These are phyloP conservation scores for Nycticorax nycticorax DNA, from an alignment of 2,113 vertebrate genomes.

Conservation along the genomic window DNA sequence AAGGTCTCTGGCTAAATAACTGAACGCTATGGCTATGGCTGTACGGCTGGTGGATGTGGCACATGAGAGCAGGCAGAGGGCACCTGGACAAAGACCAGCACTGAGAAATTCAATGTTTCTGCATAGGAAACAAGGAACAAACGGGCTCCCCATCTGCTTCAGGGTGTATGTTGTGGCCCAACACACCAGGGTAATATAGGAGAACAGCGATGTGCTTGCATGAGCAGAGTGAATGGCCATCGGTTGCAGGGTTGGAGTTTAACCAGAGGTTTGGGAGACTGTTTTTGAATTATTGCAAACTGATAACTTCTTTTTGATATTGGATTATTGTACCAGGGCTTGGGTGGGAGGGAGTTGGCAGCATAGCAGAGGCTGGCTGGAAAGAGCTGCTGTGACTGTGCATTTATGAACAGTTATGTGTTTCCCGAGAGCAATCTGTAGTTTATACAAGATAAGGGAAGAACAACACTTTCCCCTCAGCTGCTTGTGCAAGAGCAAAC, in stretches of 20 bases:
- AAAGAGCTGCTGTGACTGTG: background rate
- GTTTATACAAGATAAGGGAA: slow-evolving; percentile 53
- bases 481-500: slow-evolving; percentile 12
- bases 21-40: background rate
- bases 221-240: background rate
- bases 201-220: rapidly evolving
- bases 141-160: background rate
- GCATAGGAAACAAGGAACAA: background rate
- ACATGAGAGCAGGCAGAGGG: background rate
- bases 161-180: too few relatives aligned
- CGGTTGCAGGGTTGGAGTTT: background rate
- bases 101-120: background rate
- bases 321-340: background rate
- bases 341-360: background rate
- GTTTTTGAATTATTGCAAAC: background rate
- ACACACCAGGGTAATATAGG: rapidly evolving
- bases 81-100: rapidly evolving
- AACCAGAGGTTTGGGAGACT: background rate
- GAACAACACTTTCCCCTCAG: background rate
- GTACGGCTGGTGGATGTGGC: rapidly evolving
- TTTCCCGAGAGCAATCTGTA: slow-evolving; percentile 14
- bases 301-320: background rate
- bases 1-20: background rate
- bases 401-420: background rate
- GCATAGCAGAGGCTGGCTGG: background rate